A percentile compares a stretch with the other conserved stretches of the same genome.
Conservation (phyloP, 1,140 invertebrate genomes). For the Arctopsyche grandis region DNA sequence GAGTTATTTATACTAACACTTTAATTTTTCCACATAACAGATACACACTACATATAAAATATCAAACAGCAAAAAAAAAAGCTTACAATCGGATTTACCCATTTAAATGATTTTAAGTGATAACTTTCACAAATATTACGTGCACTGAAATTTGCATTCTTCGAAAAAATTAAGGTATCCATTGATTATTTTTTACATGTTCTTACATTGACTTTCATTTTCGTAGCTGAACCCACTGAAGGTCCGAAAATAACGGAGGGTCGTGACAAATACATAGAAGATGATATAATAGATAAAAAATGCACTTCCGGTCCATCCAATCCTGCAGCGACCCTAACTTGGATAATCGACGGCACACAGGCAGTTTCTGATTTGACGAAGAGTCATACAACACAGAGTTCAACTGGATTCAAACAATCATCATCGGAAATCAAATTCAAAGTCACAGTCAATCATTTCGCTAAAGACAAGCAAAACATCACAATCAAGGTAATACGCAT, state of each 20-base stretch:
- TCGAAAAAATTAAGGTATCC: too few species aligned
- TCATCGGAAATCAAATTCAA: constrained; percentile 74
- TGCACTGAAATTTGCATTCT: too few species aligned
- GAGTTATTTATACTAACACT: too few species aligned
- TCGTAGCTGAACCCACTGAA: constrained; percentile 73
- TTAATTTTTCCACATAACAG: too few species aligned
- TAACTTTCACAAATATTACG: too few species aligned
- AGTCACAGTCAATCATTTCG: constrained; percentile 74
- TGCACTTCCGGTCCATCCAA: constrained; percentile 76
- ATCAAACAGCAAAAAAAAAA: too few species aligned
- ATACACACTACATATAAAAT: too few species aligned
- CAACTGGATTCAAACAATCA: constrained; percentile 71
- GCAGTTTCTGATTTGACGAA: constrained; percentile 67
- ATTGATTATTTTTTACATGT: not conserved
- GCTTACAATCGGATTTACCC: too few species aligned
- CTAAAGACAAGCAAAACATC: constrained; percentile 69
- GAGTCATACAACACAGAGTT: constrained; percentile 65
- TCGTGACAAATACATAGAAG: constrained; percentile 72
- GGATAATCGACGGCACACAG: constrained; percentile 79
- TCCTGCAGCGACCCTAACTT: constrained; percentile 75
- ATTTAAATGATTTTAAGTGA: too few species aligned
- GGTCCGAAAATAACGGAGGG: constrained; percentile 75
- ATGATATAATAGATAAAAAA: constrained; percentile 74
- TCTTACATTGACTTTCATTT: not conserved
- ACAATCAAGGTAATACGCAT: constrained; percentile 69